Evolutionary conservation across 2,888 invertebrate genomes (phyloP).

Genomic region (Parnassius smintheus): DNA sequence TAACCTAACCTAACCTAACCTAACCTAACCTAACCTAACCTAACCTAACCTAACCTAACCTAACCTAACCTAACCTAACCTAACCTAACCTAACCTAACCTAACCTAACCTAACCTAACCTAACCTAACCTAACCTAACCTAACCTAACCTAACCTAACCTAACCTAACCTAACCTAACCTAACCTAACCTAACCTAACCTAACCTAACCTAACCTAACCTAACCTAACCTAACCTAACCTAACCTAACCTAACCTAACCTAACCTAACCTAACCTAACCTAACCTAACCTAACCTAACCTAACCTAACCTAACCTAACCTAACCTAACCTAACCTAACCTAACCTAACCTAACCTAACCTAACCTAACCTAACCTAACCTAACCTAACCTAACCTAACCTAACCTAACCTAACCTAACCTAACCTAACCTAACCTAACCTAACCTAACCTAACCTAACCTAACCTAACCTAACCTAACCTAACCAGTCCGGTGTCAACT

Average conservation of each 20-base stretch:
- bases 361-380: no score
- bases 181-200: conserved; percentile 15
- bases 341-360: no score
- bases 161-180: conserved; percentile 20
- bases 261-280: conserved; percentile 2
- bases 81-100: conserved; percentile 21
- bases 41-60: conserved; percentile 20
- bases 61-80: conserved; percentile 28
- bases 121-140: conserved; percentile 20
- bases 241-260: conserved; percentile 17
- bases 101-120: conserved; percentile 18
- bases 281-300: neutral
- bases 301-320: conserved; percentile 22
- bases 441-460: no score
- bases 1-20: conserved; percentile 24
- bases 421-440: no score
- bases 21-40: conserved; percentile 25
- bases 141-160: conserved; percentile 20
- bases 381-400: no score
- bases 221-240: conserved; percentile 20
- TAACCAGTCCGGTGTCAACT: no score
- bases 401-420: no score
- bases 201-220: conserved; percentile 6
- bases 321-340: no score
- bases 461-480: no score